A percentile compares a stretch with the other conserved stretches of the same genome.
phyloP scores from a whole-genome alignment of 2,888 invertebrate species.

The Acanthosepion esculentum region DNA sequence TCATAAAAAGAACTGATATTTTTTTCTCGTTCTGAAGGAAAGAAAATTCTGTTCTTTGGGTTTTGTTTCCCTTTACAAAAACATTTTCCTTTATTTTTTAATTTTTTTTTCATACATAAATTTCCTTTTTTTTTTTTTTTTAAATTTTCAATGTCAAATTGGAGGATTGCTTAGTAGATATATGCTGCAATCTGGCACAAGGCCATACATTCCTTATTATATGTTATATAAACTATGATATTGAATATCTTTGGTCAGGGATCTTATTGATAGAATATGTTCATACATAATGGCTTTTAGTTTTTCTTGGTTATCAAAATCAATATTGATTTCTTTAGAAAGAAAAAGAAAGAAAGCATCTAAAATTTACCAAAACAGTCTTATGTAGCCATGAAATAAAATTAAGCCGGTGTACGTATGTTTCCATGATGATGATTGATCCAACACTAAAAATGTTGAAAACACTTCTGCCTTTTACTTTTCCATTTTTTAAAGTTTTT shows the following conservation, averaged over 20 bases:
- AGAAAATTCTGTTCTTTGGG: not conserved
- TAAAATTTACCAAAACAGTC: not conserved
- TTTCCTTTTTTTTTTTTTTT: not conserved
- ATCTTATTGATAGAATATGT: not conserved
- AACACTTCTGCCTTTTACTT: not conserved
- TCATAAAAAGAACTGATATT: not conserved
- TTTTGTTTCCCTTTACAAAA: not conserved
- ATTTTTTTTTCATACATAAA: not conserved
- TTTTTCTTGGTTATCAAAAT: not conserved
- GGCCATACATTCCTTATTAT: not conserved
- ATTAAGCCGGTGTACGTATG: not conserved
- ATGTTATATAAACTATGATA: not conserved
- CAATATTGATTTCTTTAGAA: not conserved
- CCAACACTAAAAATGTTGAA: not conserved
- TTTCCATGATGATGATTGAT: not conserved
- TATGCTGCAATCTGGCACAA: not conserved
- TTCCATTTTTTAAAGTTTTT: not conserved
- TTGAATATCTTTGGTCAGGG: not conserved
- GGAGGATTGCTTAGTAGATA: not conserved
- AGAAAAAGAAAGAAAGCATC: not conserved
- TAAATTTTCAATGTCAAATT: not conserved
- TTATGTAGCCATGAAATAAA: not conserved
- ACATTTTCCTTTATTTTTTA: not conserved
- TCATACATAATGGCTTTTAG: not conserved
- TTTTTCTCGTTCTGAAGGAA: not conserved